phyloP scores from a whole-genome alignment of 2,888 invertebrate species.

The Atethmia centrago region DNA sequence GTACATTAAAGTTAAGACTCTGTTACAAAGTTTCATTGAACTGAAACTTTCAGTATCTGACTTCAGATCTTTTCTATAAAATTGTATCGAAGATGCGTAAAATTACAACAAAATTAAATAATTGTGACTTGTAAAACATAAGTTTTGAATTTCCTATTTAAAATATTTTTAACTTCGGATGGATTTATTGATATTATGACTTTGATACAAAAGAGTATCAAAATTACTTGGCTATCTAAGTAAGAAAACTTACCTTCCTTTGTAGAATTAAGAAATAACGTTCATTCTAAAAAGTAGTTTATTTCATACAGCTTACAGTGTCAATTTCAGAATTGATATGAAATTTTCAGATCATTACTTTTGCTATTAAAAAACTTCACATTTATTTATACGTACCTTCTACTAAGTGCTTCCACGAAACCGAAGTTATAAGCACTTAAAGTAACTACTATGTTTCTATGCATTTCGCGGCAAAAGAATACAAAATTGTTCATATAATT shows the following conservation, averaged over 20 bases:
- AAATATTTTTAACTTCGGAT: background rate
- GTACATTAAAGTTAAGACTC: constrained; percentile 25
- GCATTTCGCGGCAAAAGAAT: background rate
- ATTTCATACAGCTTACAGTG: background rate
- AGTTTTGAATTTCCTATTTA: background rate
- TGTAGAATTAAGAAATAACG: background rate
- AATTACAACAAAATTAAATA: constrained; percentile 11
- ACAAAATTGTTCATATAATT: background rate
- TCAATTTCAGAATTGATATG: background rate
- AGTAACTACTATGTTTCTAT: background rate
- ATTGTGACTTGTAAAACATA: background rate
- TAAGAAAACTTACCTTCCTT: background rate
- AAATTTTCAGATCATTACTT: background rate
- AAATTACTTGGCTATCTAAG: background rate
- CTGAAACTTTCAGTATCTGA: constrained; percentile 17
- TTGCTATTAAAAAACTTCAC: background rate
- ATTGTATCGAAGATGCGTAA: background rate
- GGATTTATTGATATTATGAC: background rate
- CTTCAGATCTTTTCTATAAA: constrained; percentile 19
- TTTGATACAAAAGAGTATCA: background rate
- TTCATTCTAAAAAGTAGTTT: background rate
- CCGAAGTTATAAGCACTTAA: background rate
- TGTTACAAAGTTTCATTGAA: constrained; percentile 27
- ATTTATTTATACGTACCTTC: background rate
- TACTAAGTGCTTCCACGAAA: background rate